These are phyloP conservation scores for Drosophila mettleri DNA, from an alignment of 2,888 invertebrate genomes.

Conservation along the genomic window DNA sequence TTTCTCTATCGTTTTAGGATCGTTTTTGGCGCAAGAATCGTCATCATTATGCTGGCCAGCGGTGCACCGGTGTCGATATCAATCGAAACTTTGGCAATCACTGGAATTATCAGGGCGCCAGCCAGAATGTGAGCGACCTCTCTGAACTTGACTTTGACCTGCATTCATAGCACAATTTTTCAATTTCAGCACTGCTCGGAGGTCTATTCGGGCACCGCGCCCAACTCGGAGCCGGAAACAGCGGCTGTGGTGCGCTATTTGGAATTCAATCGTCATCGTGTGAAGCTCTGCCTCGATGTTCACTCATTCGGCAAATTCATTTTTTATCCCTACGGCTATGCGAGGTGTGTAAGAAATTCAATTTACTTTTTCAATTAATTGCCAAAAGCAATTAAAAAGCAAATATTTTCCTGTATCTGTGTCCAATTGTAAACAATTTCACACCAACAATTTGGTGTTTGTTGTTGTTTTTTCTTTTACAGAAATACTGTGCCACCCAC, in stretches of 20 bases:
- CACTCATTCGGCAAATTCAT: slow-evolving; percentile 85
- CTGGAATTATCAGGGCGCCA: slow-evolving; percentile 87
- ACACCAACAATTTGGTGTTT: slow-evolving; percentile 12
- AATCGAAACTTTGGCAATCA: slow-evolving; percentile 91
- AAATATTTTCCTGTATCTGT: slow-evolving; percentile 61
- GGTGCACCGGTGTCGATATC: slow-evolving; percentile 90
- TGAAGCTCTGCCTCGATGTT: slow-evolving; percentile 84
- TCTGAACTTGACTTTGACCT: slow-evolving; percentile 51
- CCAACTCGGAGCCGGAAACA: slow-evolving; percentile 84
- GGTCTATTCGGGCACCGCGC: slow-evolving; percentile 82
- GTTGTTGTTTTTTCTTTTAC: not conserved
- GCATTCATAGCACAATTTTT: slow-evolving; percentile 15
- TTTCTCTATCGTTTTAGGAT: slow-evolving; percentile 64
- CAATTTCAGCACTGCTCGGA: slow-evolving; percentile 82
- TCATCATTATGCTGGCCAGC: slow-evolving; percentile 84
- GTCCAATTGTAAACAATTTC: slow-evolving; percentile 36
- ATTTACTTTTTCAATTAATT: slow-evolving; percentile 81
- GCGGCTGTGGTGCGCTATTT: slow-evolving; percentile 82
- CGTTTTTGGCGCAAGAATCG: slow-evolving; percentile 90
- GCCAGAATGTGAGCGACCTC: slow-evolving; percentile 84
- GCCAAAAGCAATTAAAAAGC: slow-evolving; percentile 76
- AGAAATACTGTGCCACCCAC: slow-evolving; percentile 83
- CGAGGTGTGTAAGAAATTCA: slow-evolving; percentile 81
- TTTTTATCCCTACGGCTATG: slow-evolving; percentile 85
- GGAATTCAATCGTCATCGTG: slow-evolving; percentile 82